phyloP scores from a whole-genome alignment of 2,797 vertebrate genomes.

The Morus bassanus region DNA sequence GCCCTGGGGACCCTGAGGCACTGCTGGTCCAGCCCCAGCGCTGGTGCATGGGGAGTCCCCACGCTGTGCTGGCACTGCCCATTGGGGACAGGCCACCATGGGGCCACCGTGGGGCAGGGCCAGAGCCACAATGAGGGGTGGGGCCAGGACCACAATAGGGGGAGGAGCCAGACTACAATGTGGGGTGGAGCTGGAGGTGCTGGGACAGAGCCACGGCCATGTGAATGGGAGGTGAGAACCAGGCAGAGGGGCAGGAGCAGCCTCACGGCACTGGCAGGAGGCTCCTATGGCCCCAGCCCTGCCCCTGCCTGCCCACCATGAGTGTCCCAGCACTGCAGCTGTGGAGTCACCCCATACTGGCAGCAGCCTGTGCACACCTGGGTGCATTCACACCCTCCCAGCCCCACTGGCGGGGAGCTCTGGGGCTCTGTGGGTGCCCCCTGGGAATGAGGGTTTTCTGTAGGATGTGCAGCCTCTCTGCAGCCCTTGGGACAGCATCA shows the following conservation, averaged over 20 bases:
- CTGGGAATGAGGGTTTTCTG: neutral
- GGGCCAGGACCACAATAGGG: neutral
- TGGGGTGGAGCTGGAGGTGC: neutral
- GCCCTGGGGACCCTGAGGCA: neutral
- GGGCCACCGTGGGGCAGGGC: neutral
- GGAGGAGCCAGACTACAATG: neutral
- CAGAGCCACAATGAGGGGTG: neutral
- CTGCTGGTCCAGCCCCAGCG: neutral
- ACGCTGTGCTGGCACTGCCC: neutral
- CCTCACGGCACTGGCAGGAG: neutral
- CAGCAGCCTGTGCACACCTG: neutral
- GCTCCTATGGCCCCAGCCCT: neutral
- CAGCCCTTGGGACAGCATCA: neutral
- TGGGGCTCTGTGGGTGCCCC: neutral
- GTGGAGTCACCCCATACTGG: neutral
- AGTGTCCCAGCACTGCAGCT: neutral
- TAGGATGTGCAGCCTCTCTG: neutral
- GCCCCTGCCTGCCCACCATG: neutral
- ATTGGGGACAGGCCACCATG: neutral
- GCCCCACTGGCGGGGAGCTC: accelerated
- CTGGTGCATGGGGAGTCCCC: neutral
- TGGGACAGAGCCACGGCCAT: accelerated
- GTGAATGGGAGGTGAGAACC: neutral
- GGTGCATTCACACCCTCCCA: neutral
- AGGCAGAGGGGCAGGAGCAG: neutral